Base-by-base conservation (phyloP, 2,888 invertebrate genomes). In the Heliconius ismenius region DNA sequence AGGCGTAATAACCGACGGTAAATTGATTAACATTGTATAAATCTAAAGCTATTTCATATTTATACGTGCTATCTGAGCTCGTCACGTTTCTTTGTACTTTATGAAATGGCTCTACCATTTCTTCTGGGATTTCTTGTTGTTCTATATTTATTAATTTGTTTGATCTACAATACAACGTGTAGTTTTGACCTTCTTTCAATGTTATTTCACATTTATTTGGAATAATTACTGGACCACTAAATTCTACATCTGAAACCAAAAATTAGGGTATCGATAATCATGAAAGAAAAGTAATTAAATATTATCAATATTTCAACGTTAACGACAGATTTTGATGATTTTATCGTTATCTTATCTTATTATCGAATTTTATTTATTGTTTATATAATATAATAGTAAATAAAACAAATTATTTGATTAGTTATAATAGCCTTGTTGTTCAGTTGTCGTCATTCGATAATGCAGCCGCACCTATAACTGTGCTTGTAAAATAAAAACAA, bases 1-100 rank as follows among this genome's bases (percentile, higher is more conserved):
- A 96, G 79, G 94, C 95, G 81, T 95, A 95, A 84, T 92, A 95
- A 69, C 95, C 95, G 75, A 95, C 95, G 74, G 94, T 88, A 28
- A 88, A 88, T 24, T 89, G 90, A 67, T 91, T 89, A 4, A 95
- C 92, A 73, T 93, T 88, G 68, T 82, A 84, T 39, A 96, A 81
- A 63, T 93, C 88, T 54, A 96, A 86, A 74, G 87, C 87, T 68
- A 91, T 88, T 81, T 95, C 93, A 83, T 90, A 95, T 76, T 87
- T 84, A 81, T 89, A 89, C 63, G 86, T 85, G 43, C 82, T 82
- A 58, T 88, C 87, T 58, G 84, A 76, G 62, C 81, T 81, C 10
- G 77, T 76, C 39, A 82, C 78, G 64, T 85, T 82, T 80, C 84
- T 85, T 77, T 80, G 74, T 24, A 72, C 73, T 80, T 79, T 85